Base-by-base conservation (phyloP, 92 coral and sea anemone species). In the Palythoa grandiflora region DNA sequence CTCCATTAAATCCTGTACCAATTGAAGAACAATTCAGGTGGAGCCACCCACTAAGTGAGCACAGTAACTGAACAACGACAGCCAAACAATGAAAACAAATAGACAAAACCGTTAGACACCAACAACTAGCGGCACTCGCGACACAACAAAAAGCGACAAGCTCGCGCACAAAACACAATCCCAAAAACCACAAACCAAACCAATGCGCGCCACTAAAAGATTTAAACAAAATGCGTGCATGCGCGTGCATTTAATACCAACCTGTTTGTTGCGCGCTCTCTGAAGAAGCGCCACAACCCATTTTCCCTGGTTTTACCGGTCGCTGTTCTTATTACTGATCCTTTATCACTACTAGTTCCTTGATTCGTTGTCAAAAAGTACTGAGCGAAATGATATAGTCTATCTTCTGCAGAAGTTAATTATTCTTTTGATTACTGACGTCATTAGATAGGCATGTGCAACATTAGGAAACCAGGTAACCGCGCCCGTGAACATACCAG, bases 211-310 rank as follows among this genome's bases (percentile, higher is more conserved):
- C n/a, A n/a, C n/a, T n/a, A n/a, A n/a, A n/a, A n/a, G n/a, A n/a
- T n/a, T 11, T 14, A 15, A 3, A 38, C 16, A 73, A 14, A 38
- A 39, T 44, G 40, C 1, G 48, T 73, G 7, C 37, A 50, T 44
- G 78, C 78, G 78, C 78, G 36, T 44, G 78, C 78, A 44, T 15
- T 3, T 1, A 6, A 73, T 40, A 73, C 55, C 7, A 73, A 73
- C 78, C 78, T 73, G 78, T 5, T 16, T 17, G 35, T 44, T 11
- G 78, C 50, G 78, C 78, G 78, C 78, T 73, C 21, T 44, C 55
- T 14, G 78, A 73, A 9, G 78, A 73, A 15, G 78, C 78, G 40
- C 78, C 78, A 50, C 78, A 73, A 73, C 78, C 78, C 78, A 73
- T 73, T 73, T 39, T 20, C 7, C 16, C 21, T 50, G 19, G 54